phyloP scores from a whole-genome alignment of 2,888 invertebrate genomes.

The Diploptera punctata region DNA sequence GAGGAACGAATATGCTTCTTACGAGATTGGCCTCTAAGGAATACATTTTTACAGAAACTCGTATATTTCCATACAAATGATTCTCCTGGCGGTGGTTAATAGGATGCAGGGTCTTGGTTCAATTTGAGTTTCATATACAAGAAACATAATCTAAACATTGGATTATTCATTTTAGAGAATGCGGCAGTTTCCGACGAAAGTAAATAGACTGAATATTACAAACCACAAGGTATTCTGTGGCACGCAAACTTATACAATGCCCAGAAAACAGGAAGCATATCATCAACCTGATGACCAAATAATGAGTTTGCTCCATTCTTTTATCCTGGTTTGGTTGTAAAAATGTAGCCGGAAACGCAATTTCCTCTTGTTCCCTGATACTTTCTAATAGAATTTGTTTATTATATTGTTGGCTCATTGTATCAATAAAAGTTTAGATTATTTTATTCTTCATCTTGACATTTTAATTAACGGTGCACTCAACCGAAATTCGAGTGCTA shows the following conservation, averaged over 20 bases:
- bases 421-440: neutral
- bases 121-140: too few relatives aligned
- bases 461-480: too few relatives aligned
- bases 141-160: neutral
- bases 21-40: neutral
- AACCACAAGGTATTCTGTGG: too few relatives aligned
- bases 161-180: neutral
- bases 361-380: neutral
- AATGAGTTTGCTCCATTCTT: neutral
- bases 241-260: neutral
- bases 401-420: neutral
- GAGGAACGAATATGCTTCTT: neutral
- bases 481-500: too few relatives aligned
- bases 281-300: constrained; percentile 14
- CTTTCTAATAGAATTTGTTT: neutral
- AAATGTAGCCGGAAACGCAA: constrained; percentile 13
- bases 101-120: neutral
- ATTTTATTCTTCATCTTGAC: neutral
- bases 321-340: neutral
- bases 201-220: neutral
- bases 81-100: neutral
- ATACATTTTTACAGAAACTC: constrained; percentile 9
- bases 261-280: constrained; percentile 11
- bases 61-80: constrained; percentile 10
- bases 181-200: neutral